Conservation (phyloP, 2,113 vertebrate species). For the Gymnorhina tibicen region DNA sequence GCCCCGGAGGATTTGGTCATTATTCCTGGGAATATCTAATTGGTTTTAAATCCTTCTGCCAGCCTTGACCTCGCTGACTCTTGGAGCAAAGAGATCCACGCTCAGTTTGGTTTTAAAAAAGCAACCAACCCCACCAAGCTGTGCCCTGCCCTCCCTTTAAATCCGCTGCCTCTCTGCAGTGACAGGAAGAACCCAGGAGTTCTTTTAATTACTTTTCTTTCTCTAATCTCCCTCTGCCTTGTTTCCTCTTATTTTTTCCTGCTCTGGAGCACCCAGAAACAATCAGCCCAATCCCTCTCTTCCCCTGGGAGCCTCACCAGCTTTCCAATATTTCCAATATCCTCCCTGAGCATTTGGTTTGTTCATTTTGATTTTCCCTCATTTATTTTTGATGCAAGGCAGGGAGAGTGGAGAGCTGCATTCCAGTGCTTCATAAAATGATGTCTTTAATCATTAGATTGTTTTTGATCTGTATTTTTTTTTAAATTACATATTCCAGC, state of each 20-base stretch:
- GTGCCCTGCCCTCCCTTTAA: not conserved
- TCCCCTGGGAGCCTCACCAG: not conserved
- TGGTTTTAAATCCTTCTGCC: not conserved
- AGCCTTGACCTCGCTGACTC: not conserved
- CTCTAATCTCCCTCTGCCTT: not conserved
- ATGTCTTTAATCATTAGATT: not conserved
- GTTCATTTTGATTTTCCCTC: rapidly evolving
- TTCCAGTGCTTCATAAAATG: not conserved
- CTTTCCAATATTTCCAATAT: not conserved
- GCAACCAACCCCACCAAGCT: not conserved
- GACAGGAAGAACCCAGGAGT: not conserved
- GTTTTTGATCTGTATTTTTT: not conserved
- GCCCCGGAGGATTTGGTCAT: not conserved
- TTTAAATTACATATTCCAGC: not conserved
- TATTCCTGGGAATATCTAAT: not conserved
- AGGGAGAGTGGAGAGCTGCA: not conserved
- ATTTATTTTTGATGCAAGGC: not conserved
- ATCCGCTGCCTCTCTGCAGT: rapidly evolving
- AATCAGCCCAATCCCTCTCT: not conserved
- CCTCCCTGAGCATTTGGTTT: not conserved
- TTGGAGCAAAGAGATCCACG: not conserved
- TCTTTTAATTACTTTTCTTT: not conserved
- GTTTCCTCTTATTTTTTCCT: not conserved
- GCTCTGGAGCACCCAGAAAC: not conserved
- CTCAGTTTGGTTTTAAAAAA: not conserved